Base-by-base conservation (phyloP, 1,140 invertebrate genomes). In the Drosophila auraria region DNA sequence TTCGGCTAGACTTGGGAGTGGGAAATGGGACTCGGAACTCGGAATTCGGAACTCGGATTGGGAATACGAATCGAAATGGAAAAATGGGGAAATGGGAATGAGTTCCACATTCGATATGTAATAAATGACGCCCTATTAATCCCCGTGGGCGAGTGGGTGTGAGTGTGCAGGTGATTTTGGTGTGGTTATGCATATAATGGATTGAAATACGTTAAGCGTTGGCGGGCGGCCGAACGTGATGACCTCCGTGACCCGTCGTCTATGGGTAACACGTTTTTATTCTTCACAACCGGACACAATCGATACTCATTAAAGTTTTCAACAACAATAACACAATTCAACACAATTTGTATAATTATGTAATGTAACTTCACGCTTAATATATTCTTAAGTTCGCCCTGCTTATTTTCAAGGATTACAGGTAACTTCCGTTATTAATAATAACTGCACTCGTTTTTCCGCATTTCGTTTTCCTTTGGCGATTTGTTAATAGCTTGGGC, bases 221-320 rank as follows among this genome's bases (percentile, higher is more conserved):
- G 59, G 62, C 68, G 53, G 20, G 36, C 54, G 49, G 49, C 27
- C 50, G 50, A 65, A 68, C 79, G 73, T 80, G 75, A 90, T 80
- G 79, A 87, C 80, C 87, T 83, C 74, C 82, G 74, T 81, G 77
- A 77, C 87, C 79, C 70, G 58, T 78, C 64, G 51, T 65, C 76
- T 83, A 33, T 62, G 70, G 80, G 59, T 72, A 78, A 87, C 65
- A 76, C 64, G 77, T 76, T 82, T 79, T 75, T 62, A 83, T 61
- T 80, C 38, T 45, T 58, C 27, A 40, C 68, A 36, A n/a, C 54
- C 23, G 20, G 20, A 11, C 54, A 42, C 80, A 92, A 92, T 92
- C 91, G 73, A 92, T 92, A 92, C 79, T 92, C 90, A 87, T 92
- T 92, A 84, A 92, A 90, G 73, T 87, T 87, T 90, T 83, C 66